phyloP scores from a whole-genome alignment of 1,140 invertebrate species.

The Pseudomyrmex concolor region DNA sequence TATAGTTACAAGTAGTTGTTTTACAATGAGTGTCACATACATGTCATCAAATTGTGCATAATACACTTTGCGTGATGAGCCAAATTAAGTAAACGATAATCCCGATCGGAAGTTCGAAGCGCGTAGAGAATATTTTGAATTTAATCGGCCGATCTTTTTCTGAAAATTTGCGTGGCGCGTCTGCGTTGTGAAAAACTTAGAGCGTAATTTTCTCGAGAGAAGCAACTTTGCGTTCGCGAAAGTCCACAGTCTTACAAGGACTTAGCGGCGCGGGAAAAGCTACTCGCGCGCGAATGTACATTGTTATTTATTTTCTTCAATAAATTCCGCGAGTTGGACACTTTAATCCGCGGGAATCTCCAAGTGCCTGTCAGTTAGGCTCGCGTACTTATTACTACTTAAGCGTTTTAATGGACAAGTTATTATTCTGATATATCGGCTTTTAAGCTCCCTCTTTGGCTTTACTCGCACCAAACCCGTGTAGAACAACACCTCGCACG shows the following conservation, averaged over 20 bases:
- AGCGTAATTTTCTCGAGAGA: constrained; percentile 54
- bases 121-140: constrained; percentile 15
- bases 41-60: too few relatives aligned
- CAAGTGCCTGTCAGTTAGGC: constrained; percentile 80
- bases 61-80: too few relatives aligned
- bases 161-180: constrained; percentile 47
- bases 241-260: constrained; percentile 58
- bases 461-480: constrained; percentile 10
- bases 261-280: constrained; percentile 54
- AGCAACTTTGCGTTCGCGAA: constrained; percentile 31
- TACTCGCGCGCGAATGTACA: constrained; percentile 49
- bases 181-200: constrained; percentile 53
- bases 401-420: constrained; percentile 84
- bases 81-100: too few relatives aligned
- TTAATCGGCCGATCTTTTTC: constrained; percentile 39
- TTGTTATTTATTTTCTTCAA: constrained; percentile 76
- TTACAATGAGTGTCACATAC: too few relatives aligned
- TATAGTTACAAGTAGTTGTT: too few relatives aligned
- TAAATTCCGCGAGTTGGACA: constrained; percentile 81
- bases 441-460: constrained; percentile 72
- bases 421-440: constrained; percentile 82
- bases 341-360: constrained; percentile 81
- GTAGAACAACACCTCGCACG: background rate
- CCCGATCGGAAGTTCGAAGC: background rate
- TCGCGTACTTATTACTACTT: constrained; percentile 83